A percentile compares a stretch with the other conserved stretches of the same genome.
Conservation (phyloP, 2,888 invertebrate species). For the Euplagia quadripunctaria region DNA sequence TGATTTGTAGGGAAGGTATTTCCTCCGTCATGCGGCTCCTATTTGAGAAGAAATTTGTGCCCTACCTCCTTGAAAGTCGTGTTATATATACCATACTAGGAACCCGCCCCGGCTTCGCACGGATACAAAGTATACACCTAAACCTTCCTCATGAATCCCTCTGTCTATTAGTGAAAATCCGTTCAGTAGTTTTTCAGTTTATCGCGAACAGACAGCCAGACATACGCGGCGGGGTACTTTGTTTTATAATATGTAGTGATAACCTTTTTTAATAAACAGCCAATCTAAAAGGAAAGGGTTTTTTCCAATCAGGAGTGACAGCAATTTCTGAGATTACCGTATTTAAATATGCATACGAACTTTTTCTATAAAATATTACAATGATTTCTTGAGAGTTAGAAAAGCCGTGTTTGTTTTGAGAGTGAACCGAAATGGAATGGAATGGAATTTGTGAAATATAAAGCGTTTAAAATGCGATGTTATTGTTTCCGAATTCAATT, state of each 20-base stretch:
- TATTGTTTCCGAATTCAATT: slow-evolving; percentile 1
- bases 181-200: too few relatives aligned
- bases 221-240: too few relatives aligned
- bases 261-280: too few relatives aligned
- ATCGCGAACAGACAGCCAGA: too few relatives aligned
- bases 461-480: neutral
- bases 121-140: too few relatives aligned
- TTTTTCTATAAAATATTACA: neutral
- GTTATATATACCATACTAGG: neutral
- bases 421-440: neutral
- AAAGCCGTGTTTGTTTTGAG: too few relatives aligned
- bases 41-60: neutral
- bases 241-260: too few relatives aligned
- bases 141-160: too few relatives aligned
- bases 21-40: neutral
- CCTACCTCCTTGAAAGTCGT: neutral
- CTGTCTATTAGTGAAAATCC: too few relatives aligned
- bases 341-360: neutral
- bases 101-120: too few relatives aligned
- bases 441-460: neutral
- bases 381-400: neutral
- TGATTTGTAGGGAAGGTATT: neutral
- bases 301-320: neutral
- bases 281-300: neutral
- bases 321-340: neutral